A percentile compares a stretch with the other conserved stretches of the same genome.
These are phyloP conservation scores for Poecilia latipinna DNA, from an alignment of 2,113 vertebrate genomes.

Conservation along the genomic window DNA sequence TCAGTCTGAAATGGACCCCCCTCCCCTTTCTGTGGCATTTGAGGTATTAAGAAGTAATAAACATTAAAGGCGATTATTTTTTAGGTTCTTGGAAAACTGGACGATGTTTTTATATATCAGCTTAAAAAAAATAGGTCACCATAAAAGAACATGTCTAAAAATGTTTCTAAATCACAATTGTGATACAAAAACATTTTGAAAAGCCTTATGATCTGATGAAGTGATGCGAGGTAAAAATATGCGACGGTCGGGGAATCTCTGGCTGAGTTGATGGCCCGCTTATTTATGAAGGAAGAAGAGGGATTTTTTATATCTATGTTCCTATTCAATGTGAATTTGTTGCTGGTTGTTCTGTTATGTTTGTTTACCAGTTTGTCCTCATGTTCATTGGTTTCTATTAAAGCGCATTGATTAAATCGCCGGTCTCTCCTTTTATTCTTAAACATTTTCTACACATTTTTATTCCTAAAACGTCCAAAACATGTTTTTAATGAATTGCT, in stretches of 20 bases:
- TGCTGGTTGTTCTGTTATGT: slow-evolving; percentile 46
- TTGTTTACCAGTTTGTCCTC: slow-evolving; percentile 33
- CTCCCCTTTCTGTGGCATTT: neutral
- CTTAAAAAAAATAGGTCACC: neutral
- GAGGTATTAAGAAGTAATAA: neutral
- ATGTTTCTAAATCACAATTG: slow-evolving; percentile 1
- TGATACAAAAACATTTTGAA: slow-evolving; percentile 17
- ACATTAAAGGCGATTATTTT: neutral
- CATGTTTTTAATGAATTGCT: neutral
- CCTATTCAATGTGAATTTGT: slow-evolving; percentile 50
- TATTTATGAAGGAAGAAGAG: slow-evolving; percentile 32
- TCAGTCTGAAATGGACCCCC: slow-evolving; percentile 8
- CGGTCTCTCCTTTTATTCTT: neutral
- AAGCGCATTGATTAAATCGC: neutral
- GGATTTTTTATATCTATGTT: slow-evolving; percentile 33
- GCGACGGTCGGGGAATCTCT: neutral
- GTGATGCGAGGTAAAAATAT: neutral
- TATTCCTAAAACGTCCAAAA: neutral
- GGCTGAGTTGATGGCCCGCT: neutral
- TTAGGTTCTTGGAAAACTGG: neutral
- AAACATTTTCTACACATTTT: neutral
- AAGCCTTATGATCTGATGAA: slow-evolving; percentile 39
- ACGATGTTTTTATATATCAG: neutral
- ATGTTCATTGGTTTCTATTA: slow-evolving; percentile 50
- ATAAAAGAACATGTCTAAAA: neutral